Percentiles rank a stretch among this genome's conserved stretches.
phyloP scores from a whole-genome alignment of 2,113 vertebrate species.

The Sitta europaea region DNA sequence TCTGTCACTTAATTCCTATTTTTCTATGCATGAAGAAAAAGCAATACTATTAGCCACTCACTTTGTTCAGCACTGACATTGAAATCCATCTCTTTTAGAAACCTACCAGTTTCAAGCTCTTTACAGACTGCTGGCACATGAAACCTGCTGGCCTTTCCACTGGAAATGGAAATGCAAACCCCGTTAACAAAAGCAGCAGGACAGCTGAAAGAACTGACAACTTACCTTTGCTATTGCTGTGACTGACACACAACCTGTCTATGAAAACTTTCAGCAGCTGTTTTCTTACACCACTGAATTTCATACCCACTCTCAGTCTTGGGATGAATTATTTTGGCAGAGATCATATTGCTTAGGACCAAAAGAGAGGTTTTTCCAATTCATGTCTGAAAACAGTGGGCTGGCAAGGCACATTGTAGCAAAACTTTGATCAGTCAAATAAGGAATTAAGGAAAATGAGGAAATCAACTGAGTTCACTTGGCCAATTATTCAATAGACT shows the following conservation, averaged over 20 bases:
- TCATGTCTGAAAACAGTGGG: not conserved
- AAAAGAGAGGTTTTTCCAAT: not conserved
- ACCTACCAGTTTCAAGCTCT: not conserved
- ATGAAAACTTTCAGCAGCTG: not conserved
- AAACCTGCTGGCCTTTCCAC: not conserved
- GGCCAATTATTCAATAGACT: not conserved
- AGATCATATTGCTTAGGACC: not conserved
- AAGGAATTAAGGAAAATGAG: not conserved
- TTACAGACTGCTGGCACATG: not conserved
- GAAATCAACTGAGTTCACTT: not conserved
- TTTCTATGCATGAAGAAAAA: not conserved
- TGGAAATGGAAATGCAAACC: not conserved
- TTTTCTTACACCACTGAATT: not conserved
- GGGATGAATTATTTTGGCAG: not conserved
- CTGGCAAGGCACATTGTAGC: not conserved
- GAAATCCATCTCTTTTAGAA: not conserved
- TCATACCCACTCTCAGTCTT: not conserved
- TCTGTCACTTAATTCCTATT: not conserved
- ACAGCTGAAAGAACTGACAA: not conserved
- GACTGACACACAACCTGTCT: not conserved
- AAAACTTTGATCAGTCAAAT: not conserved
- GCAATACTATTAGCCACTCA: not conserved
- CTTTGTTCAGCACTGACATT: not conserved
- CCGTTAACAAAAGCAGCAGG: not conserved
- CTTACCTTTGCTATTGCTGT: not conserved